Evolutionary conservation across 53 echinoderm and acorn worm species (phyloP).

Genomic region (Mesocentrotus franciscanus): DNA sequence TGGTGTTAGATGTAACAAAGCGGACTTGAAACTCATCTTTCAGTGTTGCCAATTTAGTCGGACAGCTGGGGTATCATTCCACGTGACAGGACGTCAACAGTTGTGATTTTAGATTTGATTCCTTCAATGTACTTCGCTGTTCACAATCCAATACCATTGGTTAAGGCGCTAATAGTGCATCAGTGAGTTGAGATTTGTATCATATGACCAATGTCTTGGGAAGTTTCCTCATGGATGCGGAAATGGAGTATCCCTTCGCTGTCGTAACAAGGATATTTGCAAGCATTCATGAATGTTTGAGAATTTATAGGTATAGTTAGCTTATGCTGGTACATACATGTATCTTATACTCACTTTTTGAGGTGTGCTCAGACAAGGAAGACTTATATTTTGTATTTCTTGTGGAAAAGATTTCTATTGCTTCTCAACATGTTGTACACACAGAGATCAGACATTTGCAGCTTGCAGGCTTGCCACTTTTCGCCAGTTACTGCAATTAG

Average conservation of each 20-base stretch:
- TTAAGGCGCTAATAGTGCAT: background rate
- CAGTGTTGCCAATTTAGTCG: slow-evolving; percentile 22
- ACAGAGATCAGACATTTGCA: slow-evolving; percentile 6
- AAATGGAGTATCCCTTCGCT: background rate
- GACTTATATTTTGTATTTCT: background rate
- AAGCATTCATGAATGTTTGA: background rate
- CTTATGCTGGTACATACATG: background rate
- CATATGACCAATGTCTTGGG: background rate
- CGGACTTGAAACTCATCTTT: slow-evolving; percentile 32
- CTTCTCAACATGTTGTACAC: background rate
- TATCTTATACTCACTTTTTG: background rate
- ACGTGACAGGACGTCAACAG: slow-evolving; percentile 37
- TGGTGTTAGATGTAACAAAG: slow-evolving; percentile 1
- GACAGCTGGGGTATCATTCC: slow-evolving; percentile 27
- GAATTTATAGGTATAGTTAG: background rate
- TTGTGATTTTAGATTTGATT: slow-evolving; percentile 15
- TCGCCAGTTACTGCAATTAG: background rate
- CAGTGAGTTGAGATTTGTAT: background rate
- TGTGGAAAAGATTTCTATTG: background rate
- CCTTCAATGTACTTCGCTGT: background rate
- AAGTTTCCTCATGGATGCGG: background rate
- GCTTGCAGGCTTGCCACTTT: background rate
- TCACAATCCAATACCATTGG: background rate
- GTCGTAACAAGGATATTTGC: background rate
- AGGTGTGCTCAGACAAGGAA: background rate